phyloP scores from a whole-genome alignment of 1,140 invertebrate species.

The Drosophila obscura region DNA sequence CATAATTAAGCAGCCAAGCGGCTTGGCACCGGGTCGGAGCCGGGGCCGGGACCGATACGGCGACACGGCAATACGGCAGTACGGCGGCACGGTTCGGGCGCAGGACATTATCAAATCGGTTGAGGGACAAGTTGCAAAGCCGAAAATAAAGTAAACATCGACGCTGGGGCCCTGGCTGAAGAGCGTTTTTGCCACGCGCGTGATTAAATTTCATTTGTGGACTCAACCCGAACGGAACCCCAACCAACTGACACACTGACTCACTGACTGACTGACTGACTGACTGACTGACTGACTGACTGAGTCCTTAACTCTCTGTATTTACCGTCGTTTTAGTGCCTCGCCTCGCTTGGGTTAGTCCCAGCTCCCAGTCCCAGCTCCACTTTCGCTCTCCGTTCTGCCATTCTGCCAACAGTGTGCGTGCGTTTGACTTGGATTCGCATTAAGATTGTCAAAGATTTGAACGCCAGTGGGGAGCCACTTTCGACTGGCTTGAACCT shows the following conservation, averaged over 20 bases:
- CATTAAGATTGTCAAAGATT: conserved; percentile 81
- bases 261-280: conserved; percentile 11
- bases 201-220: conserved; percentile 81
- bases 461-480: conserved; percentile 52
- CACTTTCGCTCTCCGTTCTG: not conserved
- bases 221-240: conserved; percentile 51
- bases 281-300: conserved; percentile 35
- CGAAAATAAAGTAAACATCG: conserved; percentile 77
- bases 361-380: conserved; percentile 1
- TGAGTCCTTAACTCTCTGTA: conserved; percentile 49
- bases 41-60: conserved; percentile 2
- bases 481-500: conserved; percentile 21
- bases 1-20: conserved; percentile 71
- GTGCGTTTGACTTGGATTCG: conserved; percentile 53
- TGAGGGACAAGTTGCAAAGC: conserved; percentile 63
- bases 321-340: conserved; percentile 64
- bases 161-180: conserved; percentile 41
- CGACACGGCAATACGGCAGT: not conserved
- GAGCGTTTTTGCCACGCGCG: conserved; percentile 57
- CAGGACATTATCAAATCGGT: conserved; percentile 64
- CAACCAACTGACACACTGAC: conserved; percentile 14
- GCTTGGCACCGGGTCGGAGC: conserved; percentile 46
- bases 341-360: conserved; percentile 53
- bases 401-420: conserved; percentile 11
- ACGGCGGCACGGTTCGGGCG: not conserved